These are phyloP conservation scores for Phoenoteleia sp. DNA, from an alignment of 2,888 invertebrate species.

Conservation along the genomic window DNA sequence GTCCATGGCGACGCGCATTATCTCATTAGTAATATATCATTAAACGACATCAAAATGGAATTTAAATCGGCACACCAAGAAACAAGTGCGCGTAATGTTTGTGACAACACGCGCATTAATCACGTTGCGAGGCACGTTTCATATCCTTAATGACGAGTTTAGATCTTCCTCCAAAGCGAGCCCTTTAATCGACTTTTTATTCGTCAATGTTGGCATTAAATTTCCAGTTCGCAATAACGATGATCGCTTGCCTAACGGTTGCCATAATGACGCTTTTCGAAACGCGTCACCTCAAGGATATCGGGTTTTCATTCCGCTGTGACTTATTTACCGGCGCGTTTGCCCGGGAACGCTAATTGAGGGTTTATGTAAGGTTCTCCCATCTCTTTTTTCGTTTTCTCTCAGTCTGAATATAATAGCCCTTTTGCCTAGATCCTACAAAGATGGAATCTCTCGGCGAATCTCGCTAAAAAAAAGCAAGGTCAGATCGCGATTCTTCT, in stretches of 20 bases:
- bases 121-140: conserved; percentile 9
- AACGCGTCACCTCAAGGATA: conserved; percentile 57
- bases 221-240: conserved; percentile 37
- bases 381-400: conserved; percentile 8
- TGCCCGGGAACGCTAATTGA: conserved; percentile 59
- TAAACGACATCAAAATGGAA: conserved; percentile 39
- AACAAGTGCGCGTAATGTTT: conserved; percentile 8
- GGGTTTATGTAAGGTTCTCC: conserved; percentile 51
- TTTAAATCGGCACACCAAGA: conserved; percentile 25
- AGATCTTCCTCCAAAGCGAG: conserved; percentile 3
- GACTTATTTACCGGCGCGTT: conserved; percentile 63
- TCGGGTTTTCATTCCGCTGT: conserved; percentile 62
- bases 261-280: conserved; percentile 47
- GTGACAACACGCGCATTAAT: conserved; percentile 43
- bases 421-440: conserved; percentile 33
- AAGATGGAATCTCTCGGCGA: conserved; percentile 39
- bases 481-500: conserved; percentile 55
- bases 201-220: conserved; percentile 9
- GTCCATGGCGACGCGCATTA: conserved; percentile 4
- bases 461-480: conserved; percentile 55
- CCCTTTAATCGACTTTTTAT: conserved; percentile 54
- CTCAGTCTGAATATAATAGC: conserved; percentile 39
- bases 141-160: conserved; percentile 31
- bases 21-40: conserved; percentile 35
- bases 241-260: conserved; percentile 44